Conservation (phyloP, 2,888 invertebrate species). For the Trichogramma evanescens region DNA sequence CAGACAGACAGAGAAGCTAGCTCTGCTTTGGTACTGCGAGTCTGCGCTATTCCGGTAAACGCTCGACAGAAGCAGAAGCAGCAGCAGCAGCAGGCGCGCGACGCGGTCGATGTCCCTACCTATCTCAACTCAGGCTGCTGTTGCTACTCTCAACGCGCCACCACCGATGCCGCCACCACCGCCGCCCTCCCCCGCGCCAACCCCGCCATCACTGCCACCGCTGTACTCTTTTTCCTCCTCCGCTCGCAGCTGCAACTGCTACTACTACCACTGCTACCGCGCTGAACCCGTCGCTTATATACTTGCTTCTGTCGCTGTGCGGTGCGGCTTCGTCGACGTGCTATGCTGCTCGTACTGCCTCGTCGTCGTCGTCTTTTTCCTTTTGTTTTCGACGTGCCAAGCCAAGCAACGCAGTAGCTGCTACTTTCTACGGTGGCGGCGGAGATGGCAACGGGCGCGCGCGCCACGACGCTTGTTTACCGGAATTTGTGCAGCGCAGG, state of each 20-base stretch:
- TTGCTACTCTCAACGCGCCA: conserved; percentile 12
- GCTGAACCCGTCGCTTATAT: too few species aligned
- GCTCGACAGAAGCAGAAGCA: conserved; percentile 1
- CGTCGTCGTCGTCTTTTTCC: background rate
- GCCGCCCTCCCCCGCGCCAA: background rate
- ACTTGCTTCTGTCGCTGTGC: background rate
- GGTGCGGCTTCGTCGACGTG: background rate
- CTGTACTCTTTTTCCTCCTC: conserved; percentile 1
- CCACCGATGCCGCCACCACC: conserved; percentile 1
- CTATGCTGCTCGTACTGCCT: background rate
- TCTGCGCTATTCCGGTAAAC: conserved; percentile 18
- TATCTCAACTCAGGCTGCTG: conserved; percentile 9
- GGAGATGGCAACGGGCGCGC: background rate
- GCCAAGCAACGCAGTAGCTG: too few species aligned
- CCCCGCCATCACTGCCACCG: background rate
- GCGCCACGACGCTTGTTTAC: conserved; percentile 1
- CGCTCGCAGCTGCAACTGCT: conserved; percentile 6
- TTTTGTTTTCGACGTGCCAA: background rate
- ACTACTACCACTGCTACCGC: too few species aligned
- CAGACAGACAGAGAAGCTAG: background rate
- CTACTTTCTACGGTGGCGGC: too few species aligned
- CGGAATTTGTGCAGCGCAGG: background rate
- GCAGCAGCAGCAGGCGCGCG: background rate
- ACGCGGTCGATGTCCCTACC: background rate
- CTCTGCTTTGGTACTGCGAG: background rate